These are phyloP conservation scores for Coreius guichenoti DNA, from an alignment of 2,797 vertebrate genomes.

Conservation along the genomic window DNA sequence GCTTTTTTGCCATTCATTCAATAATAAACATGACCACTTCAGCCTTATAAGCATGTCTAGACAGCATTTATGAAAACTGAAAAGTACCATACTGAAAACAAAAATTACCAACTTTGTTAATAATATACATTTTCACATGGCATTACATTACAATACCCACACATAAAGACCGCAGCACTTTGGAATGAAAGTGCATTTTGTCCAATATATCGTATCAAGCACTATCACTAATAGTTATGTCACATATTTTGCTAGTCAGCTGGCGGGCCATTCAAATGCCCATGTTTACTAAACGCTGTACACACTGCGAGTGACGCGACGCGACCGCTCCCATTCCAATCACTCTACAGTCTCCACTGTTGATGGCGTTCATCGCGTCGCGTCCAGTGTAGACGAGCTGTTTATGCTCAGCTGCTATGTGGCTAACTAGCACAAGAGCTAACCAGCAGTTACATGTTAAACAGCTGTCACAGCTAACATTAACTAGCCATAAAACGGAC, in stretches of 20 bases:
- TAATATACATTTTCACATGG: neutral
- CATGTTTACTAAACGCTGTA: neutral
- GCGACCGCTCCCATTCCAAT: neutral
- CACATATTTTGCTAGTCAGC: neutral
- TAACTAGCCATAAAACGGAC: neutral
- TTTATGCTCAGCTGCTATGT: conserved; percentile 11
- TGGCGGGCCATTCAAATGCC: neutral
- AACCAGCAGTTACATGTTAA: neutral
- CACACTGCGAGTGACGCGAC: neutral
- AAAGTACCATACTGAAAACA: neutral
- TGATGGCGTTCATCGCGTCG: neutral
- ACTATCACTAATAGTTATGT: neutral
- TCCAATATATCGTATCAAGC: neutral
- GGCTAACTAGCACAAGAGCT: conserved; percentile 42
- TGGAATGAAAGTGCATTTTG: neutral
- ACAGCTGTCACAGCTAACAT: neutral
- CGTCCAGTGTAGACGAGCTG: neutral
- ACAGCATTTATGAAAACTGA: neutral
- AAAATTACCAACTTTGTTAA: neutral
- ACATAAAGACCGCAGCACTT: neutral
- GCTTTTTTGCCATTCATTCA: no score
- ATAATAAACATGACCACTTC: neutral
- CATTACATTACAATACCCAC: neutral
- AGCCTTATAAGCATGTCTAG: neutral
- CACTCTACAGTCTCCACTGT: neutral